Evolutionary conservation across 2,888 invertebrate species (phyloP).

Genomic region (Rosalia funebris): DNA sequence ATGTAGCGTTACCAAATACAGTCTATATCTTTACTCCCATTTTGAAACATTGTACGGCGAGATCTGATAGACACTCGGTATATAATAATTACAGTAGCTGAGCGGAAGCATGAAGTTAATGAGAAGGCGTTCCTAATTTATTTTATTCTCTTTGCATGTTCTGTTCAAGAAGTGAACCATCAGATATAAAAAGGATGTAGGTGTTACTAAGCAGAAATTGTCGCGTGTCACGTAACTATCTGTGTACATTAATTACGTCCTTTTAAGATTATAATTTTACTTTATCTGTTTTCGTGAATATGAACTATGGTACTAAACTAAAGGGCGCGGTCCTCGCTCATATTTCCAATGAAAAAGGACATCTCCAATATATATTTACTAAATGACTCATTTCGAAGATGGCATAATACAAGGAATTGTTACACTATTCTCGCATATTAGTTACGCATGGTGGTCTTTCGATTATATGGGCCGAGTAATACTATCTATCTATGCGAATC

Average conservation of each 20-base stretch:
- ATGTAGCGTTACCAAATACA: too few species aligned
- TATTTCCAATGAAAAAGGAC: too few species aligned
- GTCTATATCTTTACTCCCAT: too few species aligned
- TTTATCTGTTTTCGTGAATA: not conserved
- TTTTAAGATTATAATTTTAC: not conserved
- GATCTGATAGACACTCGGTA: not conserved
- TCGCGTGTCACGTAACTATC: conserved; percentile 32
- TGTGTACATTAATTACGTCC: conserved; percentile 20
- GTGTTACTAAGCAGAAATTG: conserved; percentile 30
- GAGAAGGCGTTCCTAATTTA: conserved; percentile 24
- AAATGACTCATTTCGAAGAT: too few species aligned
- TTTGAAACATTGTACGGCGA: not conserved
- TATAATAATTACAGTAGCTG: conserved; percentile 8
- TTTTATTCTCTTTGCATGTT: conserved; percentile 23
- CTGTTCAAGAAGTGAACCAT: conserved; percentile 31
- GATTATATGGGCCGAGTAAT: too few species aligned
- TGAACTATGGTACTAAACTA: too few species aligned
- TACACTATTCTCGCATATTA: too few species aligned
- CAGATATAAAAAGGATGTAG: conserved; percentile 30
- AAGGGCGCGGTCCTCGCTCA: too few species aligned
- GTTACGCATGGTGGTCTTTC: too few species aligned
- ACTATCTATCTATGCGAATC: too few species aligned
- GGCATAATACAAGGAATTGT: too few species aligned
- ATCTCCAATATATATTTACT: too few species aligned
- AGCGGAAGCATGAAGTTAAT: conserved; percentile 3